Evolutionary conservation across 64 coral and sea anemone species (phyloP).

Genomic region (Montipora cactus): DNA sequence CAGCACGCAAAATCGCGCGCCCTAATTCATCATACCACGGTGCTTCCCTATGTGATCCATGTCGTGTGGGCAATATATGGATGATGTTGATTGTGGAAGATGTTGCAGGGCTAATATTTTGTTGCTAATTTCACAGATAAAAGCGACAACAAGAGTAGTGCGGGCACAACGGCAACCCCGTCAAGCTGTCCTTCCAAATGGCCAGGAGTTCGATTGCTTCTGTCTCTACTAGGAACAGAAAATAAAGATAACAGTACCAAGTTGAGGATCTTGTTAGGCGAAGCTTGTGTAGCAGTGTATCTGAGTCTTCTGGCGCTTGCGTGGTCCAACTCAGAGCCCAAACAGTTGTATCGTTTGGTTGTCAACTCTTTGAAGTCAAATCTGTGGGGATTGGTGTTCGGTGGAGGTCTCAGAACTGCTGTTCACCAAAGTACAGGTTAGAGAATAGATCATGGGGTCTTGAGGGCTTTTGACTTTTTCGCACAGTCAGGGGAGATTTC

Average conservation of each 20-base stretch:
- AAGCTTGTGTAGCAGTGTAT: conserved; percentile 96
- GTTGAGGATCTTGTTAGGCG: conserved; percentile 76
- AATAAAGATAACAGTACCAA: conserved; percentile 91
- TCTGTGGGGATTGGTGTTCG: conserved; percentile 96
- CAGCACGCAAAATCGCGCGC: too few relatives aligned
- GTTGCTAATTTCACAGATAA: conserved; percentile 3
- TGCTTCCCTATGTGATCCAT: too few relatives aligned
- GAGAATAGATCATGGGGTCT: not conserved
- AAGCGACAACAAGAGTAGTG: not conserved
- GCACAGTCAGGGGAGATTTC: too few relatives aligned
- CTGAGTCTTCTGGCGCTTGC: conserved; percentile 90
- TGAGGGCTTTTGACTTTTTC: too few relatives aligned
- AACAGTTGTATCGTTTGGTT: conserved; percentile 89
- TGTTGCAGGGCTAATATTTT: too few relatives aligned
- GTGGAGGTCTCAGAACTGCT: conserved; percentile 75
- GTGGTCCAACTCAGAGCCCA: conserved; percentile 90
- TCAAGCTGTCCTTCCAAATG: conserved; percentile 80
- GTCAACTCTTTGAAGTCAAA: conserved; percentile 79
- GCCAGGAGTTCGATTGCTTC: conserved; percentile 93
- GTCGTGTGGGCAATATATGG: too few relatives aligned
- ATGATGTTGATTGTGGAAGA: too few relatives aligned
- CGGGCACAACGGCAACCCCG: not conserved
- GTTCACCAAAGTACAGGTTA: not conserved
- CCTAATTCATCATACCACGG: too few relatives aligned
- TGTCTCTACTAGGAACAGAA: conserved; percentile 89